Evolutionary conservation across 2,113 vertebrate species (phyloP).

Genomic region (Psettodes erumei): DNA sequence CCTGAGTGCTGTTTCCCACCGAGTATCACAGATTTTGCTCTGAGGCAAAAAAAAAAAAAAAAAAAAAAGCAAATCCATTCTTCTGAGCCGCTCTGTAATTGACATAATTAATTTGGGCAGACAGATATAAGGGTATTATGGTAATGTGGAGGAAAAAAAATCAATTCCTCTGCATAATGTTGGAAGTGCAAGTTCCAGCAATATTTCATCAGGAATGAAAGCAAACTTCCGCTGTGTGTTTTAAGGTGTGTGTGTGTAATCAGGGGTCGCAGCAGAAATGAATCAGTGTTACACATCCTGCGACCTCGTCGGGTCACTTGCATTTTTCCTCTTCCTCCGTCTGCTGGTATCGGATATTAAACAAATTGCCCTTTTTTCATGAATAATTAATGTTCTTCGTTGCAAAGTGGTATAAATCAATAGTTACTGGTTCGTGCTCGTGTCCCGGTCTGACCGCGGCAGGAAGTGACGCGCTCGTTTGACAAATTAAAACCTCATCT

Average conservation of each 20-base stretch:
- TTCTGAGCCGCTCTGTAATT: constrained; percentile 43
- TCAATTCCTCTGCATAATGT: constrained; percentile 20
- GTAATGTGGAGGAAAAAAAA: constrained; percentile 38
- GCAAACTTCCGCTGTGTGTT: constrained; percentile 37
- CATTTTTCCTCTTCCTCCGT: background rate
- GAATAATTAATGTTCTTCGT: constrained; percentile 8
- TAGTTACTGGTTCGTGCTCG: too few species aligned
- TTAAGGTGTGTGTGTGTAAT: constrained; percentile 47
- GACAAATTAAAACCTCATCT: background rate
- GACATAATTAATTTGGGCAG: constrained; percentile 53
- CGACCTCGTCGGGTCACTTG: background rate
- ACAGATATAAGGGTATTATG: constrained; percentile 48
- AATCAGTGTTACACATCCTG: constrained; percentile 2
- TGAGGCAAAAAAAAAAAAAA: constrained; percentile 20
- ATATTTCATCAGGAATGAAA: constrained; percentile 19
- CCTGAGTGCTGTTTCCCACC: background rate
- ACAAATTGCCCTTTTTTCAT: constrained; percentile 16
- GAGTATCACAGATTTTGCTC: constrained; percentile 18
- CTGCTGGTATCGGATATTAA: constrained; percentile 10
- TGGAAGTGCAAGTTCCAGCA: constrained; percentile 19
- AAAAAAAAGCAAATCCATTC: constrained; percentile 45
- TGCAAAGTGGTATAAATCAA: background rate
- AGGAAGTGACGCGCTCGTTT: background rate
- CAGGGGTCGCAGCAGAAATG: constrained; percentile 35
- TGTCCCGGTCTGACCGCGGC: too few species aligned